Evolutionary conservation across 64 coral and sea anemone species (phyloP), one percentile per base, ranked within the genome.

Genomic region (Actinia tenebrosa): DNA sequence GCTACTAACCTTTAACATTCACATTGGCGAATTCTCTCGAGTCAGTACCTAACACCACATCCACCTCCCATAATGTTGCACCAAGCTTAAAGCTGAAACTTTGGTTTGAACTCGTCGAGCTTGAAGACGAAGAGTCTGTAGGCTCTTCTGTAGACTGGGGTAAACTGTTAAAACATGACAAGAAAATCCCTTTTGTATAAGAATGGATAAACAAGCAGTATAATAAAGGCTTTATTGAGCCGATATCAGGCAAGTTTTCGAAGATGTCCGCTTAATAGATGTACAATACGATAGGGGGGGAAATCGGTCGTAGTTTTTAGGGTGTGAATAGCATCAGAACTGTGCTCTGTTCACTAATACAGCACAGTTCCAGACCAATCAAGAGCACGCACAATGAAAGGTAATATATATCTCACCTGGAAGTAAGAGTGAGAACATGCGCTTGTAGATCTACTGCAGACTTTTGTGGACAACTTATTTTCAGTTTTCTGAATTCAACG

Each of bases 401-500:
- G 3, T 66, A n/a, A 66, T 23, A 23, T 23, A 66, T 25, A 23
- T 23, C 14, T 79, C 89, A 95, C 94, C 94, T 90, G 58, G 23
- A 37, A 4, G 78, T 63, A 16, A 96, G 85, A 71, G 94, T 86
- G 52, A 96, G 88, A 27, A 71, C 88, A 45, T 96, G 88, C 10
- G 78, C 77, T 60, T 96, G 84, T 60, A 96, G 78, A 25, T 93
- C 91, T 20, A 96, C 84, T 19, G 91, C 18, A 45, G 91, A 82
- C 3, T 80, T 89, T 52, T 96, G 94, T 22, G 86, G 50, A 56
- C 88, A 93, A 25, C 88, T 84, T 45, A 96, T 86, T 59, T 85
- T 93, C 71, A 96, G 53, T 60, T 86, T 92, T 22, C 87, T 60
- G 59, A 96, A 90, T 1, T 77, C 72, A n/a, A 96, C 81, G 9